phyloP scores from a whole-genome alignment of 2,888 invertebrate species.

The Lucinisca nassula region DNA sequence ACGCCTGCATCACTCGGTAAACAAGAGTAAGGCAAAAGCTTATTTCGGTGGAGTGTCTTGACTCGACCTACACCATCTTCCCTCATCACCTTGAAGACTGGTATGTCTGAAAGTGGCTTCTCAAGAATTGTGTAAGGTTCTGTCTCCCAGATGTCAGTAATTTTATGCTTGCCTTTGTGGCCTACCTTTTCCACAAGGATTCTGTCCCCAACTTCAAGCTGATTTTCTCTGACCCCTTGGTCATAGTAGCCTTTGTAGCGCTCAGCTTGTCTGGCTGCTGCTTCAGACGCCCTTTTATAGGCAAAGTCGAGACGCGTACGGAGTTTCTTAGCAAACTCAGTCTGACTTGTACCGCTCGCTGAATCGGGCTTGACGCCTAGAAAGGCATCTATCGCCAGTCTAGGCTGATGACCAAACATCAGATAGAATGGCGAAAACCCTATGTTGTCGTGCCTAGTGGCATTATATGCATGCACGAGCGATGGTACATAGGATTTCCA shows the following conservation, averaged over 20 bases:
- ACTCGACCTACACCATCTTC: background rate
- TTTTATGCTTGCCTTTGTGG: background rate
- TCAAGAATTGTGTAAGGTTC: background rate
- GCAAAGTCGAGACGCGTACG: background rate
- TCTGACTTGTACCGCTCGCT: background rate
- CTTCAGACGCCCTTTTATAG: background rate
- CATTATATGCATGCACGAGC: constrained; percentile 32
- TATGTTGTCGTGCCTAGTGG: constrained; percentile 21
- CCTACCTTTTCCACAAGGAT: background rate
- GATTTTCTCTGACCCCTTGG: background rate
- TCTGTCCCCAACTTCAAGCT: background rate
- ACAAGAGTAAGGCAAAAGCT: background rate
- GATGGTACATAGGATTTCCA: background rate
- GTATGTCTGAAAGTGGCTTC: background rate
- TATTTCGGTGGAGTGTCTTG: background rate
- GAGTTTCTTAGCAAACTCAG: background rate
- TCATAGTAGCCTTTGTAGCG: background rate
- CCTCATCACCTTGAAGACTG: background rate
- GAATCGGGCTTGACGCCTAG: background rate
- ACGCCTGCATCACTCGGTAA: no score
- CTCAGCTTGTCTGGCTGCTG: background rate
- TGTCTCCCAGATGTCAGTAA: background rate
- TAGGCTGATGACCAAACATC: background rate
- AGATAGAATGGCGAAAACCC: background rate
- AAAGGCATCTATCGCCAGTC: background rate